Percentiles rank a stretch among this genome's conserved stretches.
These are phyloP conservation scores for Alaudala cheleensis DNA, from an alignment of 2,113 vertebrate species.

Conservation along the genomic window DNA sequence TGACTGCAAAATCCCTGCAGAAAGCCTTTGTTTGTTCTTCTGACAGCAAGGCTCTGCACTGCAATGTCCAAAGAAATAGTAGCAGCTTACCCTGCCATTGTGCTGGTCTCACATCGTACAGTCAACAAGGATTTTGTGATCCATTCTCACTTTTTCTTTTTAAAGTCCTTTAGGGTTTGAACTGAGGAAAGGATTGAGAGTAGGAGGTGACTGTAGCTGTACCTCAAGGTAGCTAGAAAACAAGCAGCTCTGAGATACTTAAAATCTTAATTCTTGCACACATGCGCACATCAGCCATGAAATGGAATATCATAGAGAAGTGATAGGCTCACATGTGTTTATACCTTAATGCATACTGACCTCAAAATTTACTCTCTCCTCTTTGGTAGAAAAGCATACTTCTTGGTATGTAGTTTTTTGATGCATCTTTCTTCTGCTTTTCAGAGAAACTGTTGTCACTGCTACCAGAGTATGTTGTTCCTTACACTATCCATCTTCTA, in stretches of 20 bases:
- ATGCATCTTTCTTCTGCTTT: conserved; percentile 31
- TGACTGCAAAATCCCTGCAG: neutral
- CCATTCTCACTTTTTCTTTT: neutral
- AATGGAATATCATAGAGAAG: neutral
- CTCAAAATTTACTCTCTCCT: neutral
- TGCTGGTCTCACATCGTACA: neutral
- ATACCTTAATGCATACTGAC: neutral
- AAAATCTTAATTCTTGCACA: neutral
- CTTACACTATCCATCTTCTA: conserved; percentile 96
- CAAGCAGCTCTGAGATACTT: neutral
- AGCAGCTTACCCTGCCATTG: neutral
- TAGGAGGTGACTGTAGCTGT: neutral
- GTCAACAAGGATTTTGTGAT: neutral
- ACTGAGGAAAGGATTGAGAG: neutral
- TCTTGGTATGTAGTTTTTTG: conserved; percentile 1
- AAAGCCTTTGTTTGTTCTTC: neutral
- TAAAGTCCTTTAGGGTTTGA: neutral
- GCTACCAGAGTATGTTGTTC: conserved; percentile 97
- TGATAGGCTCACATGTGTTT: neutral
- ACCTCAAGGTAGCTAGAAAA: neutral
- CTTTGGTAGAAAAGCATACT: neutral
- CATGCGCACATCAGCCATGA: neutral
- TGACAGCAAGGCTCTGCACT: neutral
- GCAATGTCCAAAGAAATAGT: neutral
- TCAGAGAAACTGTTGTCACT: conserved; percentile 96